Conservation (phyloP, 2,113 vertebrate genomes). For the Bungarus multicinctus region DNA sequence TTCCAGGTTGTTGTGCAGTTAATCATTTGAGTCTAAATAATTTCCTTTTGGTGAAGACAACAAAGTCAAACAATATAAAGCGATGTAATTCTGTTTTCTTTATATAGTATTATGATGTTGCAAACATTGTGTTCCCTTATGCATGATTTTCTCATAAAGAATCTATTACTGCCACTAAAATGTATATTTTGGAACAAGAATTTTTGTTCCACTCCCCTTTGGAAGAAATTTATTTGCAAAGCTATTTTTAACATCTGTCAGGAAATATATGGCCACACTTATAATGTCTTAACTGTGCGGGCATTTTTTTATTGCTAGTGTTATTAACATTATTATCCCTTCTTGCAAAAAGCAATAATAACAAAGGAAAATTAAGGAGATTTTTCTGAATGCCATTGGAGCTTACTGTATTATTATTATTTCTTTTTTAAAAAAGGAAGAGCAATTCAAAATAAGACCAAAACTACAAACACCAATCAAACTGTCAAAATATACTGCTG, state of each 20-base stretch:
- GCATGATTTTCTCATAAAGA: constrained; percentile 35
- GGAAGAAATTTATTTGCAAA: constrained; percentile 14
- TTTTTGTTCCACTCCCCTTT: background rate
- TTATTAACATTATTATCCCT: background rate
- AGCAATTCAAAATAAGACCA: background rate
- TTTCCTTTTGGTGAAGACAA: background rate
- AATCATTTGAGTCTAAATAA: background rate
- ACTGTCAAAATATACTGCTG: background rate
- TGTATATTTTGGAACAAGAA: constrained; percentile 29
- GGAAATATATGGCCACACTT: background rate
- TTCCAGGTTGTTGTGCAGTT: background rate
- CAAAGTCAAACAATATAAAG: background rate
- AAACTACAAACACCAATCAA: background rate
- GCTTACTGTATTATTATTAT: background rate
- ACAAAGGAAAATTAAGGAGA: constrained; percentile 24
- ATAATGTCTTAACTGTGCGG: background rate
- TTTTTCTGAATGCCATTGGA: background rate
- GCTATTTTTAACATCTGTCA: background rate
- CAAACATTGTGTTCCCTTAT: background rate
- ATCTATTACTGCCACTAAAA: constrained; percentile 42
- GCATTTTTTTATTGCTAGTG: background rate
- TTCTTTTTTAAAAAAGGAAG: background rate
- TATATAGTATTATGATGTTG: background rate
- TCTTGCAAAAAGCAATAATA: constrained; percentile 29
- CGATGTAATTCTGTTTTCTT: background rate